These are phyloP conservation scores for Chymomyza costata DNA, from an alignment of 1,140 invertebrate genomes.

Conservation along the genomic window DNA sequence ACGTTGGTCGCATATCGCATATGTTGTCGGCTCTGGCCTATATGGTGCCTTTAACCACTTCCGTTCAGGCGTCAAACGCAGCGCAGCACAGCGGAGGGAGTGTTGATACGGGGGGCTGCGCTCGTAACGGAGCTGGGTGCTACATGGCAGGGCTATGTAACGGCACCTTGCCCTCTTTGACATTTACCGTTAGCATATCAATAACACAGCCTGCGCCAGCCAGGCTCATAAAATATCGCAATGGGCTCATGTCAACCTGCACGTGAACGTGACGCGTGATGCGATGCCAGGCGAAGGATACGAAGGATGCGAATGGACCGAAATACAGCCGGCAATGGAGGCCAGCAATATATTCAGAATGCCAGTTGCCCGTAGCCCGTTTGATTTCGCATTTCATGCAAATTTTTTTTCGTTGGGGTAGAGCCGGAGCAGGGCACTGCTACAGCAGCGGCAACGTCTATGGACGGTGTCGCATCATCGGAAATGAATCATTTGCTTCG, in stretches of 20 bases:
- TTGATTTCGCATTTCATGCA: conserved; percentile 70
- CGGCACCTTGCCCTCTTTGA: conserved; percentile 14
- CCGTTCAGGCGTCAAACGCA: conserved; percentile 59
- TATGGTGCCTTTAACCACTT: conserved; percentile 53
- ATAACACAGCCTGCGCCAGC: conserved; percentile 57
- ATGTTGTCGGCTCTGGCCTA: conserved; percentile 32
- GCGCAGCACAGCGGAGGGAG: background rate
- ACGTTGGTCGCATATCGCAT: conserved; percentile 52
- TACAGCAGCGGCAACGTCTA: background rate
- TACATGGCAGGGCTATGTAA: no score
- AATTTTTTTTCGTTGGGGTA: conserved; percentile 61
- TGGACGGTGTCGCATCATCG: conserved; percentile 70
- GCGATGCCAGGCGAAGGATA: conserved; percentile 54
- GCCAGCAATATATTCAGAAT: no score
- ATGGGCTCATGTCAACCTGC: conserved; percentile 58
- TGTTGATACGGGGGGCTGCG: background rate
- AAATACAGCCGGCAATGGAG: conserved; percentile 3
- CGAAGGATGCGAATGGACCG: conserved; percentile 36
- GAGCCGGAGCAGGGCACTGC: conserved; percentile 20
- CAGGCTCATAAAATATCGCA: conserved; percentile 65
- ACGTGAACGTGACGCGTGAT: conserved; percentile 42
- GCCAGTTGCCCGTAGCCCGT: conserved; percentile 35
- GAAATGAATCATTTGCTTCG: conserved; percentile 76
- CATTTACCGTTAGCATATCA: conserved; percentile 73
- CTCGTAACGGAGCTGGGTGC: no score